Base-by-base conservation (phyloP, 2,888 invertebrate genomes). In the Hemaris fuciformis region DNA sequence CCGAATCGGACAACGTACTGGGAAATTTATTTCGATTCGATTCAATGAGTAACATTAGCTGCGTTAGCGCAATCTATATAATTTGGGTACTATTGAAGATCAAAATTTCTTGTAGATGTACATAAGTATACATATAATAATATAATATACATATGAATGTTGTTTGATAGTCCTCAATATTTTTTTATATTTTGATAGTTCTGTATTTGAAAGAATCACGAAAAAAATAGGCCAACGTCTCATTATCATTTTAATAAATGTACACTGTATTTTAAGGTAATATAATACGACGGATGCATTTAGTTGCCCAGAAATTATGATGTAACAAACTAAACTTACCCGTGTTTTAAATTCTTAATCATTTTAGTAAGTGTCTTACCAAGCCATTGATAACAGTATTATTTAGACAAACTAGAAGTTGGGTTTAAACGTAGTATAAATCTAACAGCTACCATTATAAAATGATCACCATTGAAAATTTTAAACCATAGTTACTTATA, bases 141-240 rank as follows among this genome's bases (percentile, higher is more conserved):
- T 81, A 83, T 81, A 83, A 88, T 89, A 90, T 91, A 92, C 89
- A 90, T 88, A 88, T 89, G 87, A 86, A 91, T 89, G 91, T 91
- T 89, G 91, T 91, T 91, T 91, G 90, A 92, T 92, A 91, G 91
- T 92, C 90, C 88, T 91, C 90, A 83, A 92, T 93, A 93, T 92
- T 93, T 93, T 91, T 93, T 93, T 93, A 93, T 93, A 93, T 93
- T 93, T 93, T 93, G 93, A 92, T 93, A 93, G 93, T 92, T 93
- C 93, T 93, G 92, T 93, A 93, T 93, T 90, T 87, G 83, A 80
- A 76, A 74, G 71, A 77, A 87, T 85, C 87, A 85, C 81, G 85
- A 85, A 85, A 84, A n/a, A 85, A 85, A 89, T 91, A 91, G 86
- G 91, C 90, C 91, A 90, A 90, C 88, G 85, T 89, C 87, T 91